phyloP scores from a whole-genome alignment of 1,140 invertebrate species.

The Campoletis sonorensis region DNA sequence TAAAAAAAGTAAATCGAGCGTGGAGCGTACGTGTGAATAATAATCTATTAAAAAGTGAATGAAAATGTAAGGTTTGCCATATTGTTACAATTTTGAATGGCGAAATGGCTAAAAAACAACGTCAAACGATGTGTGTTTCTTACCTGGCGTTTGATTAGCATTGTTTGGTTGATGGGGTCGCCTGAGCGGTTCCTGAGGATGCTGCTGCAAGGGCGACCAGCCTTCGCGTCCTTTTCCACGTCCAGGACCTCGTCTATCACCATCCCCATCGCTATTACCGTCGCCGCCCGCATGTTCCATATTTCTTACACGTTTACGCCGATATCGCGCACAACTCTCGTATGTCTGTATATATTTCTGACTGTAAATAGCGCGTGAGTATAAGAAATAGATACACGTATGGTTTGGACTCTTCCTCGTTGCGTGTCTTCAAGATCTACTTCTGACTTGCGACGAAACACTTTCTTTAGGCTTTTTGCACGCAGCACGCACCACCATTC shows the following conservation, averaged over 20 bases:
- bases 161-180: slow-evolving; percentile 52
- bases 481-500: no score
- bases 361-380: background rate
- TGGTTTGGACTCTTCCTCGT: no score
- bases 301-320: slow-evolving; percentile 1
- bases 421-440: no score
- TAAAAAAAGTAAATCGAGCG: no score
- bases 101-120: background rate
- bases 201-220: slow-evolving; percentile 42
- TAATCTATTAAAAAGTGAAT: background rate
- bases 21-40: background rate
- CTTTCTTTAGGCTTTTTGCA: no score
- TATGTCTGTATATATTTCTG: background rate
- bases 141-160: slow-evolving; percentile 31
- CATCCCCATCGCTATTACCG: slow-evolving; percentile 53
- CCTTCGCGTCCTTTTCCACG: slow-evolving; percentile 56
- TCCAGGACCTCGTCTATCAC: slow-evolving; percentile 44
- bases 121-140: background rate
- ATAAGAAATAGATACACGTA: background rate
- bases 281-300: slow-evolving; percentile 56
- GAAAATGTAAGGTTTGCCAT: background rate
- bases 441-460: no score
- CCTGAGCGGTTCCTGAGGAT: slow-evolving; percentile 49
- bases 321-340: background rate
- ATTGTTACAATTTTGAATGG: background rate